Percentiles rank a stretch among this genome's conserved stretches.
phyloP scores from a whole-genome alignment of 2,797 vertebrate species.

The Coccyzus lansbergi region DNA sequence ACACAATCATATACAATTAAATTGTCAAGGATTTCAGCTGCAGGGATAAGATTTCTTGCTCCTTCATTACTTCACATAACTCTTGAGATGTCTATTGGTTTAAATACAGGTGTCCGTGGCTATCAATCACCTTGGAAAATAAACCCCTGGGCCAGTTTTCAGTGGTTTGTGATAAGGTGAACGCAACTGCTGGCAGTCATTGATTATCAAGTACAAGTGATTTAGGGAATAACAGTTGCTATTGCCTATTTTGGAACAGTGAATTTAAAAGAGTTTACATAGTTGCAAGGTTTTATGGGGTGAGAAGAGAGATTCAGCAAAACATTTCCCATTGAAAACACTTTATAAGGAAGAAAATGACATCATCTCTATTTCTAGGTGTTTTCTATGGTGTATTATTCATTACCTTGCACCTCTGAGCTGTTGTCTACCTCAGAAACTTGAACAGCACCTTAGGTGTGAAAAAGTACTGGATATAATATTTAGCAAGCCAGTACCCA shows the following conservation, averaged over 20 bases:
- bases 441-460: neutral
- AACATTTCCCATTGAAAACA: conserved; percentile 16
- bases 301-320: neutral
- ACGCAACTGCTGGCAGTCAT: conserved; percentile 64
- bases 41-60: conserved; percentile 48
- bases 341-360: neutral
- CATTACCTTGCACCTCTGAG: neutral
- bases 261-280: conserved; percentile 79
- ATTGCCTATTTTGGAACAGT: conserved; percentile 40
- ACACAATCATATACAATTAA: conserved; percentile 57
- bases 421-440: neutral
- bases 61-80: conserved; percentile 68
- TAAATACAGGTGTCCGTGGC: conserved; percentile 81
- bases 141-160: conserved; percentile 56
- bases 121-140: conserved; percentile 72
- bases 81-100: conserved; percentile 76
- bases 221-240: conserved; percentile 80
- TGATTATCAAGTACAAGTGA: conserved; percentile 69
- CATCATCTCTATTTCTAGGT: neutral
- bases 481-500: neutral
- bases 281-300: conserved; percentile 76
- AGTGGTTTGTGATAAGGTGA: conserved; percentile 70
- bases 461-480: neutral
- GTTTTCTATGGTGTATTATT: neutral
- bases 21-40: conserved; percentile 60